These are phyloP conservation scores for Myripristis jacobus DNA, from an alignment of 2,797 vertebrate species.

Conservation along the genomic window DNA sequence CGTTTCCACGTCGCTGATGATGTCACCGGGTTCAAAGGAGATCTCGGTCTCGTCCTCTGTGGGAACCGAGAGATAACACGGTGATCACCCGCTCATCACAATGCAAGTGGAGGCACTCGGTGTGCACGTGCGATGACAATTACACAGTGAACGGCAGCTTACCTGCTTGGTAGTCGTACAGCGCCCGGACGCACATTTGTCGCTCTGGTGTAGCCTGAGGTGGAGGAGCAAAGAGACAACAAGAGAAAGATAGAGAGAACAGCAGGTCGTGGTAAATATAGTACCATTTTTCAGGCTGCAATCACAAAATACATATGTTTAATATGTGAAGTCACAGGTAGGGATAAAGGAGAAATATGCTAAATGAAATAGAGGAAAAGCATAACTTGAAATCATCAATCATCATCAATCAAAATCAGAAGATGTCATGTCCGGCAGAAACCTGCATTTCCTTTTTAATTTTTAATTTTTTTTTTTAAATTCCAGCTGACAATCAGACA, in stretches of 20 bases:
- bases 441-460: no score
- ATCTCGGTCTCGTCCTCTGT: slow-evolving; percentile 86
- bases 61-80: slow-evolving; percentile 67
- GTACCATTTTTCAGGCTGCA: slow-evolving; percentile 1
- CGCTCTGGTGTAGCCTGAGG: slow-evolving; percentile 71
- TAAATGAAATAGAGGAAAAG: no score
- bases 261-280: not conserved
- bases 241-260: not conserved
- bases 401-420: no score
- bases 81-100: slow-evolving; percentile 70
- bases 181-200: slow-evolving; percentile 81
- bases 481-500: no score
- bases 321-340: not conserved
- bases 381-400: no score
- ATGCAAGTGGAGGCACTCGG: slow-evolving; percentile 68
- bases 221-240: slow-evolving; percentile 40
- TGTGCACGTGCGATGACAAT: slow-evolving; percentile 58
- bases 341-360: not conserved
- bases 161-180: slow-evolving; percentile 88
- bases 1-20: slow-evolving; percentile 84
- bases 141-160: slow-evolving; percentile 67
- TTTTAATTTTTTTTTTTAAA: no score
- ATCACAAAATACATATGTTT: slow-evolving; percentile 14
- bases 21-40: slow-evolving; percentile 86
- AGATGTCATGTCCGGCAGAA: no score